Conservation (phyloP, 2,888 invertebrate species). For the Zhuqinia jingwanae region DNA sequence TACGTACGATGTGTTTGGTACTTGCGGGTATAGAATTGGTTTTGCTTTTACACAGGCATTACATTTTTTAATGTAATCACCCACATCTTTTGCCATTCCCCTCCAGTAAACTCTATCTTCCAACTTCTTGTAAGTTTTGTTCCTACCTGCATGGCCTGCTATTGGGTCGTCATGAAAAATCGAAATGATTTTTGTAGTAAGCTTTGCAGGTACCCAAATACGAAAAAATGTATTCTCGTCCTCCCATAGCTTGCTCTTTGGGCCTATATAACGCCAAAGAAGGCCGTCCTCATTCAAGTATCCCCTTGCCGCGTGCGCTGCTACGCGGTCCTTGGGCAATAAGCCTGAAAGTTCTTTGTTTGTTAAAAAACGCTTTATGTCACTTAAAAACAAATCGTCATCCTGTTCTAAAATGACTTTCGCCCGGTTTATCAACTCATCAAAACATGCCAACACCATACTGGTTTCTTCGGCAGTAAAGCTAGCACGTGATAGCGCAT, state of each 20-base stretch:
- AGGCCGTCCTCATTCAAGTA: conserved; percentile 8
- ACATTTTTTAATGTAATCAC: conserved; percentile 59
- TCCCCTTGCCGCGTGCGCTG: not conserved
- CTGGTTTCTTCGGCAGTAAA: not conserved
- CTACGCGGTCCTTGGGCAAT: not conserved
- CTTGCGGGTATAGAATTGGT: conserved; percentile 41
- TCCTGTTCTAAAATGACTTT: conserved; percentile 55
- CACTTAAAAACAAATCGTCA: not conserved
- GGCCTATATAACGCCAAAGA: conserved; percentile 48
- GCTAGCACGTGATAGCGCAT: conserved; percentile 78
- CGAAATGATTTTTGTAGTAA: conserved; percentile 30
- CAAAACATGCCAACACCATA: not conserved
- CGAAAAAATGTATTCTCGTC: conserved; percentile 45
- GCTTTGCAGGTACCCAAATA: conserved; percentile 58
- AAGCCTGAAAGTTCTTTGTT: not conserved
- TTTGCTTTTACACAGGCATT: conserved; percentile 44
- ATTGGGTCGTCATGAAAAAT: conserved; percentile 53
- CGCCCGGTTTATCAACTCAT: conserved; percentile 28
- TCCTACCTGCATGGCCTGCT: conserved; percentile 67
- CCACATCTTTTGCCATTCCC: conserved; percentile 58
- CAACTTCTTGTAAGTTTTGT: conserved; percentile 60
- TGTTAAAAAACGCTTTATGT: not conserved
- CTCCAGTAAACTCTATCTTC: conserved; percentile 65
- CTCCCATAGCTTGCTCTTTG: conserved; percentile 60
- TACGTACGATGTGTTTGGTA: not conserved